Base-by-base conservation (phyloP, 37 sponge, comb jelly and placozoan species). In the Beroe forskalii region DNA sequence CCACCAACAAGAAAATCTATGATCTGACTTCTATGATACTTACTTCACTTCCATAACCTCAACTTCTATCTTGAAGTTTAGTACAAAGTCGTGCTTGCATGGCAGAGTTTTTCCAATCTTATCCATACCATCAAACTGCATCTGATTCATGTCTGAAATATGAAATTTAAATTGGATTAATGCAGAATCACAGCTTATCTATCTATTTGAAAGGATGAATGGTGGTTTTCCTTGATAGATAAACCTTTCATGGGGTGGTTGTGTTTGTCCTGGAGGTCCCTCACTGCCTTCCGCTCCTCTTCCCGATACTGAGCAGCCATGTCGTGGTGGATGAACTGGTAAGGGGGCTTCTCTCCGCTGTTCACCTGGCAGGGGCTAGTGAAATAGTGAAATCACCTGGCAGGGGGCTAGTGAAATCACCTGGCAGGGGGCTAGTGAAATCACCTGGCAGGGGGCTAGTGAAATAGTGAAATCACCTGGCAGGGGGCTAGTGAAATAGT, bases 41-140 rank as follows among this genome's bases (percentile, higher is more conserved):
- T 72, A 72, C 75, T 37, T 72, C 31, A 72, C 75, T 72, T 72
- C 75, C 75, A 72, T 72, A 37, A 72, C 75, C 40, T 72, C 75
- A 3, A 72, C 75, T 30, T 72, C 75, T 4, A 72, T 33, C 19
- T 72, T 72, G 39, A 72, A 72, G 40, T 72, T 36, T 1, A 72
- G 75, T 6, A 72, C 75, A 33, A 72, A 72, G 75, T 72, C 75
- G 39, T 72, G 75, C 35, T 72, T 72, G 40, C 75, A 72, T 8
- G 75, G 75, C 75, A 38, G 39, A 36, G 39, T 72, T 37, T 72
- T 72, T 8, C 75, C 75, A 72, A 36, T 4, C 30, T 72, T 72
- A 3, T 72, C 75, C 8, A 6, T 33, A 3, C 40, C 75, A 72
- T 72, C 75, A 38, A 72, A 38, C 75, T 38, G 37, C 75, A 36